Conservation (phyloP, 2,888 invertebrate species). For the Netelia inedita region DNA sequence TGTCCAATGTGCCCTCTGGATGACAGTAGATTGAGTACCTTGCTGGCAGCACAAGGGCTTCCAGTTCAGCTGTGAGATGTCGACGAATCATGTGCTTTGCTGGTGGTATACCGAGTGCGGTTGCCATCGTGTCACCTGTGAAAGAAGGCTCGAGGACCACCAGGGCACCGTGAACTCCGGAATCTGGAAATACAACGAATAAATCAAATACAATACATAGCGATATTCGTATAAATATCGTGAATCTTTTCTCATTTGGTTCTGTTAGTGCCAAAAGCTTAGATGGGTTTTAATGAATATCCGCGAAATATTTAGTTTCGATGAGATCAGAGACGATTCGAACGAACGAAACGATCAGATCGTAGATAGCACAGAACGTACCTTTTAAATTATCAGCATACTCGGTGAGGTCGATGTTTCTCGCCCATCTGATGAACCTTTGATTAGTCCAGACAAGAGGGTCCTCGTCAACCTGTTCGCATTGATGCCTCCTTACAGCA, state of each 20-base stretch:
- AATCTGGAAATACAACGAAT: conserved; percentile 87
- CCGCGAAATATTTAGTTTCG: too few relatives aligned
- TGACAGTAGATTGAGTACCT: conserved; percentile 89
- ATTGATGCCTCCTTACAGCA: conserved; percentile 94
- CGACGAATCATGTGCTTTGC: conserved; percentile 97
- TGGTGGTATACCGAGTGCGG: conserved; percentile 95
- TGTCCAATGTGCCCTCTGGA: conserved; percentile 83
- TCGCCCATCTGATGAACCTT: conserved; percentile 96
- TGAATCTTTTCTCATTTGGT: too few relatives aligned
- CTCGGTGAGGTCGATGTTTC: conserved; percentile 96
- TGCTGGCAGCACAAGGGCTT: conserved; percentile 95
- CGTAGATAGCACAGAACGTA: conserved; percentile 80
- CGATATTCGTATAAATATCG: too few relatives aligned
- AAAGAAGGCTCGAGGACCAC: conserved; percentile 97
- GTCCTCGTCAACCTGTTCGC: conserved; percentile 95
- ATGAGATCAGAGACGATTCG: too few relatives aligned
- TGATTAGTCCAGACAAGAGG: conserved; percentile 98
- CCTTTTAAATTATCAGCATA: conserved; percentile 97
- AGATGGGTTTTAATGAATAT: too few relatives aligned
- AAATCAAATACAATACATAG: not conserved
- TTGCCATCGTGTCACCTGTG: conserved; percentile 97
- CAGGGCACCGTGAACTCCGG: conserved; percentile 97
- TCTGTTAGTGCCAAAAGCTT: too few relatives aligned
- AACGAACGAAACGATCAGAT: too few relatives aligned
- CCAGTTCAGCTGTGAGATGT: conserved; percentile 96